These are phyloP conservation scores for Calycopis cecrops DNA, from an alignment of 1,140 invertebrate genomes.

Conservation along the genomic window DNA sequence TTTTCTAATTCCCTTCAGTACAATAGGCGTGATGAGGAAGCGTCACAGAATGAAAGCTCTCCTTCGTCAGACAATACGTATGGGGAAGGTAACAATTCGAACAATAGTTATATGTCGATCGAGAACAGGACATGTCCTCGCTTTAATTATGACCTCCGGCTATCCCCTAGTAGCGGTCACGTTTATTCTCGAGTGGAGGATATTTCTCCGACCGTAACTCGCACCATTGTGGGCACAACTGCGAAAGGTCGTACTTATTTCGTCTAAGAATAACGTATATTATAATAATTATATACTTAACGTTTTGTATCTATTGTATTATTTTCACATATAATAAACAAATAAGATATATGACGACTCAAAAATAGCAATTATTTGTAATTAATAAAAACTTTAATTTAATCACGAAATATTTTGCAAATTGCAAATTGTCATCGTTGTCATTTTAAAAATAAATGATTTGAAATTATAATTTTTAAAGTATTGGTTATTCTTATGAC, in stretches of 20 bases:
- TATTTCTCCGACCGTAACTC: constrained; percentile 59
- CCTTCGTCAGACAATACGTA: constrained; percentile 68
- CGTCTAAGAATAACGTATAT: constrained; percentile 44
- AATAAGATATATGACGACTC: too few relatives aligned
- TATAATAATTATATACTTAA: constrained; percentile 22
- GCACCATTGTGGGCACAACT: constrained; percentile 47
- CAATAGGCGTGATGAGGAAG: constrained; percentile 60
- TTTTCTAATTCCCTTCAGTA: constrained; percentile 66
- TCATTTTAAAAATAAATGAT: too few relatives aligned
- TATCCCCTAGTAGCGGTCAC: constrained; percentile 66
- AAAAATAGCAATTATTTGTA: too few relatives aligned
- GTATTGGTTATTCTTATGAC: too few relatives aligned
- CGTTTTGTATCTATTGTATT: constrained; percentile 13
- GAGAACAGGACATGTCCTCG: constrained; percentile 69
- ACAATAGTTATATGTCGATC: constrained; percentile 73
- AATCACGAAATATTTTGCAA: constrained; percentile 30
- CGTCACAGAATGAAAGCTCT: constrained; percentile 64
- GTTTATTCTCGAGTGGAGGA: constrained; percentile 71
- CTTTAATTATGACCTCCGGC: constrained; percentile 72
- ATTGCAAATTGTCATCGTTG: constrained; percentile 39
- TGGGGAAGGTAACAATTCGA: constrained; percentile 68
- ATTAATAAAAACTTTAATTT: too few relatives aligned
- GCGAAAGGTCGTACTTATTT: constrained; percentile 65
- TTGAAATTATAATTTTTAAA: too few relatives aligned
- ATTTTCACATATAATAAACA: too few relatives aligned